These are phyloP conservation scores for Ciconia boyciana DNA, from an alignment of 2,113 vertebrate genomes.

Conservation along the genomic window DNA sequence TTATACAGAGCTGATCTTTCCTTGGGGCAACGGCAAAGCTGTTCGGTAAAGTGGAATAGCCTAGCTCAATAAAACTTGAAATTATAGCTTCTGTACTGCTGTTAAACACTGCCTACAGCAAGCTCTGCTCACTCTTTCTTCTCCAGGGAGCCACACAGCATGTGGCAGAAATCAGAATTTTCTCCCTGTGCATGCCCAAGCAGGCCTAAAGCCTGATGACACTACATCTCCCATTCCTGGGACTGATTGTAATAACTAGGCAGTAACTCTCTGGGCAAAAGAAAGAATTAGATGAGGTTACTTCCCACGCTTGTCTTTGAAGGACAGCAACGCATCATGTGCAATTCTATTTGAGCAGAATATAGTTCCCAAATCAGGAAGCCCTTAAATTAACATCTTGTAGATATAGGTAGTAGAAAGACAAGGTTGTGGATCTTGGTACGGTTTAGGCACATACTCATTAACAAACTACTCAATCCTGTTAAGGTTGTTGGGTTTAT, in stretches of 20 bases:
- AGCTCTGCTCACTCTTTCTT: background rate
- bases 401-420: background rate
- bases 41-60: background rate
- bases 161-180: background rate
- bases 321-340: background rate
- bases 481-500: background rate
- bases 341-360: background rate
- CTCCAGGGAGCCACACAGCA: background rate
- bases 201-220: background rate
- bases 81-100: background rate
- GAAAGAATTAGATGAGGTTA: background rate
- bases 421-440: background rate
- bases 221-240: background rate
- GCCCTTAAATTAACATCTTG: background rate
- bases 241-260: background rate
- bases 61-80: background rate
- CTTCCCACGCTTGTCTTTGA: background rate
- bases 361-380: background rate
- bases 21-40: background rate
- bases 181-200: background rate
- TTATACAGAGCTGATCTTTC: background rate
- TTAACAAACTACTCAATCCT: background rate
- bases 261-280: background rate
- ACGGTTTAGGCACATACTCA: background rate
- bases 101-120: background rate